Evolutionary conservation across 2,888 invertebrate genomes (phyloP), one percentile per base, ranked within the genome.

Genomic region (Drosophila antonietae): DNA sequence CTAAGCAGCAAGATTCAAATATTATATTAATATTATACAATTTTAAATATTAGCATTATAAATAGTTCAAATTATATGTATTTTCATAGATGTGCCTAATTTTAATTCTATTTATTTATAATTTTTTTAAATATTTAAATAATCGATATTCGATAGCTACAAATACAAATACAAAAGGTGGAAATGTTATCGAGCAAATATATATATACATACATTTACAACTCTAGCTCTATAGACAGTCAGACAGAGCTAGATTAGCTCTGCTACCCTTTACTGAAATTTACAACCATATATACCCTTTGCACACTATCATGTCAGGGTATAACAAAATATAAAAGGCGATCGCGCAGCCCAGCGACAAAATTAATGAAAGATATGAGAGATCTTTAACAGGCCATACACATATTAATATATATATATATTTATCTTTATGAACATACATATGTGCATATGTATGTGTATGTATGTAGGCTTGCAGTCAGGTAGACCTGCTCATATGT

Each of bases 301-400:
- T 12, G 7, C 0, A 8, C 10, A 39, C 39, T 4, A 9, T 5
- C 43, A 12, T 9, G n/a, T 10, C 31, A 49, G 49, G 31, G 31
- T 49, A 51, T 35, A 8, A 20, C 2, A 12, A n/a, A 9, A 47
- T 68, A 20, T 20, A 20, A 20, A 52, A 49, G 14, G 41, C 78
- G 52, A 74, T 62, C 58, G 57, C 67, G 46, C 52, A 60, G 69
- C 78, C 76, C 76, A 77, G 70, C 79, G 66, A 75, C 77, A 75
- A 71, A 71, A 47, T 75, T 79, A 71, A 79, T 75, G 75, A 68
- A 79, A 75, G 71, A 78, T 78, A 71, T 79, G 67, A 79, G 58
- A 75, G 76, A 76, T 77, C 57, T 75, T 75, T 62, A 70, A 65
- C 75, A 75, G 62, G 37, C 59, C 46, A 47, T 41, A 9, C 41